Evolutionary conservation across 35 echinoderm and acorn worm species (phyloP), one percentile per base, ranked within the genome.

Genomic region (Diadema setosum): DNA sequence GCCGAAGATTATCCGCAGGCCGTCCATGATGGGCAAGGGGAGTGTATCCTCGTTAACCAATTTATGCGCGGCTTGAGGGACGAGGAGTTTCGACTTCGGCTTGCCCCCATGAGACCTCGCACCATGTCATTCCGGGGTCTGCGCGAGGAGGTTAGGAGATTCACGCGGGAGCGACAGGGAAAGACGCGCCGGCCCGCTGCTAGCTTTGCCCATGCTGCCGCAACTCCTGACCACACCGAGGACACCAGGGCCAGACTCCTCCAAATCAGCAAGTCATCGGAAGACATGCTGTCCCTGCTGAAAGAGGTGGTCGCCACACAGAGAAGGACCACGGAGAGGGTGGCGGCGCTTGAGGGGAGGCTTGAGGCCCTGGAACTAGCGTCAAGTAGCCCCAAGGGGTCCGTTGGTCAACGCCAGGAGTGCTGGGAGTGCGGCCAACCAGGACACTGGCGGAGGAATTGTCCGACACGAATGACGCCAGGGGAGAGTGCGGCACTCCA

Each of bases 61-160:
- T 87, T 87, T 45, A 87, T 87, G 85, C n/a, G 58, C 3, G 85
- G 85, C 0, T 41, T 87, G 1, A 36, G 26, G 14, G 85, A 87
- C 34, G 42, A 70, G 5, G 1, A 27, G 5, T 15, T 87, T 1
- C 42, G 27, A 49, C 85, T 75, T 21, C 36, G 65, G 21, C 65
- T 87, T 0, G 65, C 85, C 4, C 85, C 85, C 2, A 87, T 87
- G 85, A 39, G 65, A 17, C 85, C 85, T 3, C 20, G 85, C 33
- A 30, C 7, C 3, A 87, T 87, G 85, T 0, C 39, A 3, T 87
- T 87, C 46, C 70, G 65, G 20, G 65, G 25, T 0, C 39, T 75
- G 5, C 37, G 69, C 20, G 5, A 36, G 31, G 85, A 87, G 36
- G 30, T 87, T 12, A 55, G 85, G 18, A 12, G 70, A 4, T 32